Percentiles rank a stretch among this genome's conserved stretches.
Conservation (phyloP, 2,113 vertebrate genomes). For the Zosterops borbonicus region DNA sequence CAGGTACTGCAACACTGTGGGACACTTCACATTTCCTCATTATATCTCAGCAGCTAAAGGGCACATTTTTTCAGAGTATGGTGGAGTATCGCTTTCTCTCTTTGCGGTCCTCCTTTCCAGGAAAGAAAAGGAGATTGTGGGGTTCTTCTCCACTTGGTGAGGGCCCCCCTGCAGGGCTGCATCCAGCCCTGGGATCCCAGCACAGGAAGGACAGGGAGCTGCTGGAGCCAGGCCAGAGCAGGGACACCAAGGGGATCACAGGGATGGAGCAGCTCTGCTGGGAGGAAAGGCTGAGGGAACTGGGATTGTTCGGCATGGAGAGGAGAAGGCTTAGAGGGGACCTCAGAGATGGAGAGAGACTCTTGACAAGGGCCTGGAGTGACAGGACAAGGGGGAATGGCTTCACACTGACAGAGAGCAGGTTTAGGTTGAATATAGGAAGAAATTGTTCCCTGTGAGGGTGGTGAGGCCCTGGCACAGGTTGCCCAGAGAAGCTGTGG, state of each 20-base stretch:
- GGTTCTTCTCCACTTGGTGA: not conserved
- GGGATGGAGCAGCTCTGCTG: not conserved
- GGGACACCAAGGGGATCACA: not conserved
- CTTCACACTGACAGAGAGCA: fast-evolving
- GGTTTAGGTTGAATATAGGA: not conserved
- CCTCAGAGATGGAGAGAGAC: not conserved
- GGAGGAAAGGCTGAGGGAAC: not conserved
- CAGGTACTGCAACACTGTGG: not conserved
- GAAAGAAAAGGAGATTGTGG: not conserved
- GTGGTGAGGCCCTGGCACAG: not conserved
- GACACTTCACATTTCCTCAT: not conserved
- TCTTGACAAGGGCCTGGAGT: not conserved
- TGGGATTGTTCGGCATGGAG: not conserved
- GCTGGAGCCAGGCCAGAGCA: not conserved
- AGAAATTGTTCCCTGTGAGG: not conserved
- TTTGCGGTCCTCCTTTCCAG: not conserved
- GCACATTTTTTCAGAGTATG: not conserved
- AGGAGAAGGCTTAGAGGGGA: not conserved
- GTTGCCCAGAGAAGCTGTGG: not conserved
- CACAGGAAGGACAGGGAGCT: not conserved
- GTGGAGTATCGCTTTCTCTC: not conserved
- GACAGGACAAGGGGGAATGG: not conserved
- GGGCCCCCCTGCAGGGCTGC: not conserved
- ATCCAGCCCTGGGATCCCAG: not conserved
- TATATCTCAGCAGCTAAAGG: not conserved